Evolutionary conservation across 2,888 invertebrate genomes (phyloP), one percentile per base, ranked within the genome.

Genomic region (Penaeus monodon): DNA sequence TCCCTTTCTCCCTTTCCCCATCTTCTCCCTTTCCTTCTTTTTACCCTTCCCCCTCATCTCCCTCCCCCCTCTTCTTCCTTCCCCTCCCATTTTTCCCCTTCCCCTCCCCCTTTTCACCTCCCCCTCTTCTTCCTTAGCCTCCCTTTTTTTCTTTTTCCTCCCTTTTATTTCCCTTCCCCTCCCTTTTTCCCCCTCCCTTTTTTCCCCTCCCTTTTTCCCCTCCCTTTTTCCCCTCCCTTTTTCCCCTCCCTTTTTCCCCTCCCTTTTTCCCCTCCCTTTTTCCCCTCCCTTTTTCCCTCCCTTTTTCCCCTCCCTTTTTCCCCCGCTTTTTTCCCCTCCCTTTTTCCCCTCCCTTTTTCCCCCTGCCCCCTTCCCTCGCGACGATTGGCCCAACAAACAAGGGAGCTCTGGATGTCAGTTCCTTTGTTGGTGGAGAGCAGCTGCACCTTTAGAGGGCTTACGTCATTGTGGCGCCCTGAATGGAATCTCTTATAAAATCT

Each of bases 401-500:
- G 57, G 17, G 57, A 57, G 57, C 10, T 57, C 57, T 57, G 57
- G 17, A 57, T 57, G 57, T 57, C 57, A 57, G 57, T 17, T 3
- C 17, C 57, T 57, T 57, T 57, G 57, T 57, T 57, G 57, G 57
- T 57, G 38, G 17, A 73, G 73, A 73, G 38, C 73, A 73, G 63
- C 64, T 38, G 3, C 49, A 81, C 70, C 81, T 65, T 82, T 82
- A 63, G 81, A 82, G 73, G 73, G 27, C 73, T 82, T 73, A 73
- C 70, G 70, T 82, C 81, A 82, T 82, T 82, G 81, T 82, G 49
- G 57, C 81, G 63, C 63, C 14, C 63, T 82, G 81, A 82, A 82
- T 82, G 73, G 81, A 73, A 33, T 82, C 81, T 73, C 81, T 82
- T 82, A 70, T 73, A 82, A 70, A 73, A 49, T 73, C 81, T 82